Percentiles rank a stretch among this genome's conserved stretches.
Conservation (phyloP, 1,140 invertebrate species). For the Bombyx mandarina region DNA sequence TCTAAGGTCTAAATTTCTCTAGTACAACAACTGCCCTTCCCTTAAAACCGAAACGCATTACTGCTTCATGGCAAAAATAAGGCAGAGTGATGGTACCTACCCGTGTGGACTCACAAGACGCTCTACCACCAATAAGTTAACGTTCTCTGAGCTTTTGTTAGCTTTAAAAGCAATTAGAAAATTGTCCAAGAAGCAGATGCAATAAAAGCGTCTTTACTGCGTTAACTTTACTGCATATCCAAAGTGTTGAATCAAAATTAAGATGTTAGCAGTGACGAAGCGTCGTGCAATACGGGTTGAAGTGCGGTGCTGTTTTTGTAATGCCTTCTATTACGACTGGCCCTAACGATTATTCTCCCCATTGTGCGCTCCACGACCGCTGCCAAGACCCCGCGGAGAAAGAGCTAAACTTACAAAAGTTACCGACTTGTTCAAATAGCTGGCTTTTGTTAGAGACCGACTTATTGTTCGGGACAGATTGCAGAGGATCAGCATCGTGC, state of each 20-base stretch:
- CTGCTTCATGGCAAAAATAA: no score
- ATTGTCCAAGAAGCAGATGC: no score
- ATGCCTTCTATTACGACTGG: slow-evolving; percentile 53
- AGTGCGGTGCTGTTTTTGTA: slow-evolving; percentile 60
- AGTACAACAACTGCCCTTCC: no score
- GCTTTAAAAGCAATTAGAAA: no score
- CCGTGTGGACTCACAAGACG: no score
- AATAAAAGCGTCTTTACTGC: no score
- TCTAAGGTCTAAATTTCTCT: no score
- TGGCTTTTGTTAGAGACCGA: slow-evolving; percentile 66
- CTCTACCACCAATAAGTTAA: no score
- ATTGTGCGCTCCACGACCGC: slow-evolving; percentile 48
- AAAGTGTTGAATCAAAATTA: slow-evolving; percentile 20
- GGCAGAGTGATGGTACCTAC: no score
- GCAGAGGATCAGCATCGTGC: slow-evolving; percentile 51
- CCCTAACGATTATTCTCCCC: slow-evolving; percentile 62
- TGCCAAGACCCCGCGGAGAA: slow-evolving; percentile 56
- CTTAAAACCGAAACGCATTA: no score
- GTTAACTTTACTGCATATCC: no score
- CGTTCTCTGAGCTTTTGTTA: no score
- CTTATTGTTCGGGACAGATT: slow-evolving; percentile 70
- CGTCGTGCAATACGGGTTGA: slow-evolving; percentile 44
- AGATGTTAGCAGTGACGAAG: slow-evolving; percentile 47
- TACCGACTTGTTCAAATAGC: slow-evolving; percentile 67
- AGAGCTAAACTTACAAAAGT: slow-evolving; percentile 68